phyloP scores from a whole-genome alignment of 2,797 vertebrate species.

The Spinus pinus region DNA sequence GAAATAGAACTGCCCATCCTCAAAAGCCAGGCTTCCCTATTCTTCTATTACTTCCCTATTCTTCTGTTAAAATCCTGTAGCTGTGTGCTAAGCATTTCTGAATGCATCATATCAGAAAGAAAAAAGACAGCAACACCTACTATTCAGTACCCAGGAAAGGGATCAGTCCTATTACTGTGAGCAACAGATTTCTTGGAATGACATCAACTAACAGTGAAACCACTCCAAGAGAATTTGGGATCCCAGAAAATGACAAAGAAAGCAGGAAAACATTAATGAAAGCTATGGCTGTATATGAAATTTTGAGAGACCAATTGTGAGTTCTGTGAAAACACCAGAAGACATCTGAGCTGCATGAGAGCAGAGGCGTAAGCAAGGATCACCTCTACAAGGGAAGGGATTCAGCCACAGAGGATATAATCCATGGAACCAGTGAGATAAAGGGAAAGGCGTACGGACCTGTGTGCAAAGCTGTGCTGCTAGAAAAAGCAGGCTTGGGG shows the following conservation, averaged over 20 bases:
- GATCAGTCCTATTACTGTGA: not conserved
- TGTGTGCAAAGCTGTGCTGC: not conserved
- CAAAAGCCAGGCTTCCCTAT: not conserved
- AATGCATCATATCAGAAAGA: not conserved
- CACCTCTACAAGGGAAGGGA: not conserved
- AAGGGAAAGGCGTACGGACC: not conserved
- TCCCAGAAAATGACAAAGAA: not conserved
- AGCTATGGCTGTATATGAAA: not conserved
- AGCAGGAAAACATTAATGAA: not conserved
- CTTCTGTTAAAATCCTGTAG: not conserved
- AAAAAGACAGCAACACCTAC: not conserved
- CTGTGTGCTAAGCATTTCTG: not conserved
- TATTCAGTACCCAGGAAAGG: not conserved
- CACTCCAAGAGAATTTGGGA: not conserved
- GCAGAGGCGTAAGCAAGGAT: not conserved
- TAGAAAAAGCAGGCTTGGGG: not conserved
- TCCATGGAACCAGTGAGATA: not conserved
- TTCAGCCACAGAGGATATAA: not conserved
- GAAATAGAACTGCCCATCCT: not conserved
- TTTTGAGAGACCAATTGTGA: rapidly evolving
- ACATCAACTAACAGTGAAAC: not conserved
- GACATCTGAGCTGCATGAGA: not conserved
- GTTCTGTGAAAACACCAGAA: not conserved
- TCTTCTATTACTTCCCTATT: not conserved
- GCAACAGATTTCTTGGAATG: not conserved